A percentile compares a stretch with the other conserved stretches of the same genome.
These are phyloP conservation scores for Merodon equestris DNA, from an alignment of 2,888 invertebrate genomes.

Conservation along the genomic window DNA sequence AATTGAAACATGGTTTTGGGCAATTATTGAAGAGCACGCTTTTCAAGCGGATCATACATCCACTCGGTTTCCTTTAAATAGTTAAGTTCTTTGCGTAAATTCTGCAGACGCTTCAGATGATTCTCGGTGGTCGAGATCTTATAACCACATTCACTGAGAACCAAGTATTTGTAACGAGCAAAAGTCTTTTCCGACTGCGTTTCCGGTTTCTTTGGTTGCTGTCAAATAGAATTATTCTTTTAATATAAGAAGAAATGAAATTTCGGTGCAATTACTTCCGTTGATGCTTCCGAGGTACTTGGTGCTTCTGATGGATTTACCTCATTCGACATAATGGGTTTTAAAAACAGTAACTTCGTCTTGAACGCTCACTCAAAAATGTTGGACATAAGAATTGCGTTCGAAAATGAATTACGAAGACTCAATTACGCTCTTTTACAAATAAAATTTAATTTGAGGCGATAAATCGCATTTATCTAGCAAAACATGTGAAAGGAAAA, in stretches of 20 bases:
- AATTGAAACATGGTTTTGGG: slow-evolving; percentile 79
- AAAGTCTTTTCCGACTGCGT: slow-evolving; percentile 72
- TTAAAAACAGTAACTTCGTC: no score
- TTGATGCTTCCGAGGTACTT: slow-evolving; percentile 52
- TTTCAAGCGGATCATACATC: slow-evolving; percentile 87
- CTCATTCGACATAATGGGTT: slow-evolving; percentile 54
- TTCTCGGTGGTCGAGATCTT: slow-evolving; percentile 83
- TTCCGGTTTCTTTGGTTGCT: slow-evolving; percentile 44
- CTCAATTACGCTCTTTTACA: no score
- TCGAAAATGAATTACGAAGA: no score
- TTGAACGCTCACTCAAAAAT: no score
- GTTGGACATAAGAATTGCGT: no score
- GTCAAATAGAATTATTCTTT: neutral
- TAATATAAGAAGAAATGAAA: neutral
- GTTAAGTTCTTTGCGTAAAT: slow-evolving; percentile 86
- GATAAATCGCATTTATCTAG: no score
- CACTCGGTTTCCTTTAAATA: slow-evolving; percentile 89
- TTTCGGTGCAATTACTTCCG: slow-evolving; percentile 28
- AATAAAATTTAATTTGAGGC: no score
- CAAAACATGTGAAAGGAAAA: no score
- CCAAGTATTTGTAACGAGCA: slow-evolving; percentile 72
- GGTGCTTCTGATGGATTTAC: slow-evolving; percentile 56
- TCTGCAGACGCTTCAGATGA: slow-evolving; percentile 85
- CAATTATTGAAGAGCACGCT: slow-evolving; percentile 72
- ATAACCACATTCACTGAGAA: slow-evolving; percentile 73